These are phyloP conservation scores for Harpalus rubripes DNA, from an alignment of 2,888 invertebrate species.

Conservation along the genomic window DNA sequence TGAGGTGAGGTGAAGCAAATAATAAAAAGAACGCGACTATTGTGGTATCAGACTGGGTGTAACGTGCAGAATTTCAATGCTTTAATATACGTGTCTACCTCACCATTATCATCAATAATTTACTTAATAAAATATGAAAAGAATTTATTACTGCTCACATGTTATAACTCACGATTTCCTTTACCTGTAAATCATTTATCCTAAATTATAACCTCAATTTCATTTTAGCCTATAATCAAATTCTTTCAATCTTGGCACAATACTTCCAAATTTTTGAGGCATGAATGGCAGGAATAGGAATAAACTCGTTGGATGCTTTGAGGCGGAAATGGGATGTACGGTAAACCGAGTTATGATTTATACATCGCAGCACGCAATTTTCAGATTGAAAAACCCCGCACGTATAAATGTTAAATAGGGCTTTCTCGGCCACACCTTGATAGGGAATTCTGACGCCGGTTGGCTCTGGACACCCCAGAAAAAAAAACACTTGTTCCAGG, in stretches of 20 bases:
- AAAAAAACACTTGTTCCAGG: too few species aligned
- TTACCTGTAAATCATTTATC: too few species aligned
- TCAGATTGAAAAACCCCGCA: constrained; percentile 46
- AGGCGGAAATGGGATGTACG: constrained; percentile 49
- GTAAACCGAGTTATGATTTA: constrained; percentile 54
- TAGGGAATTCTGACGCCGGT: not conserved
- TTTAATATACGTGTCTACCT: too few species aligned
- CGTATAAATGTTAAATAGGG: constrained; percentile 54
- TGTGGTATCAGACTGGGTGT: too few species aligned
- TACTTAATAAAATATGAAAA: too few species aligned
- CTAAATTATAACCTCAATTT: not conserved
- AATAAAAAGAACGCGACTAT: too few species aligned
- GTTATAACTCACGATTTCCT: too few species aligned
- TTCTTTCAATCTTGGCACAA: constrained; percentile 29
- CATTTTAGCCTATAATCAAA: constrained; percentile 28
- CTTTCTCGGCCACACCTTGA: constrained; percentile 38
- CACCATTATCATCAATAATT: too few species aligned
- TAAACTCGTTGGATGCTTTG: constrained; percentile 14
- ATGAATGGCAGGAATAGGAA: constrained; percentile 19
- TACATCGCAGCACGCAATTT: constrained; percentile 54
- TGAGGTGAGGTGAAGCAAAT: too few species aligned
- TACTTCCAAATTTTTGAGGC: constrained; percentile 31
- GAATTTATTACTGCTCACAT: not conserved
- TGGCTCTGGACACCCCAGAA: too few species aligned
- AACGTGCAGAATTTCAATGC: too few species aligned